phyloP scores from a whole-genome alignment of 1,140 invertebrate species.

The Brachionus plicatilis region DNA sequence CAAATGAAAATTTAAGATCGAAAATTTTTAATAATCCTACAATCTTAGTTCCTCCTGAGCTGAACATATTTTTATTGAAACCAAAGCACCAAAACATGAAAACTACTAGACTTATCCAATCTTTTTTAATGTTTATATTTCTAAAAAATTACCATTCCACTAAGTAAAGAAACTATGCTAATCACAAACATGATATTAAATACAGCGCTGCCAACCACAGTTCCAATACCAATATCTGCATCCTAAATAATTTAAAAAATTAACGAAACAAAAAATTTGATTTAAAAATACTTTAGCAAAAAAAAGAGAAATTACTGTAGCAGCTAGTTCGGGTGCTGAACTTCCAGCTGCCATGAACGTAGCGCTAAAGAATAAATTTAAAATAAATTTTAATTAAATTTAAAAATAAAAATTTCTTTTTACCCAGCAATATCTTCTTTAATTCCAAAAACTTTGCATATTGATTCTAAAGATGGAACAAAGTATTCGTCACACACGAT shows the following conservation, averaged over 20 bases:
- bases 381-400: not conserved
- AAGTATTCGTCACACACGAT: slow-evolving; percentile 59
- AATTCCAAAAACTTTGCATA: slow-evolving; percentile 41
- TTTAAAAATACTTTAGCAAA: slow-evolving; percentile 40
- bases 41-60: too few species aligned
- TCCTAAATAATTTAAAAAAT: not conserved
- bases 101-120: too few species aligned
- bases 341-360: slow-evolving; percentile 86
- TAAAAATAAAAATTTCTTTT: not conserved
- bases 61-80: too few species aligned
- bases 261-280: not conserved
- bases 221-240: slow-evolving; percentile 26
- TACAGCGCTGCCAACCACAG: slow-evolving; percentile 67
- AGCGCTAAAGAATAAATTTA: slow-evolving; percentile 53
- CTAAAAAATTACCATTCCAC: not conserved
- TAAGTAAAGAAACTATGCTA: slow-evolving; percentile 83
- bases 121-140: not conserved
- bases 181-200: slow-evolving; percentile 93
- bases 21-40: too few species aligned
- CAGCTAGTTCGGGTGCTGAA: slow-evolving; percentile 81
- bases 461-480: slow-evolving; percentile 52
- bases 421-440: slow-evolving; percentile 47
- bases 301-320: slow-evolving; percentile 68
- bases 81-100: too few species aligned
- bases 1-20: too few species aligned